Percentiles rank a stretch among this genome's conserved stretches.
These are phyloP conservation scores for Allophyes oxyacanthae DNA, from an alignment of 2,888 invertebrate genomes.

Conservation along the genomic window DNA sequence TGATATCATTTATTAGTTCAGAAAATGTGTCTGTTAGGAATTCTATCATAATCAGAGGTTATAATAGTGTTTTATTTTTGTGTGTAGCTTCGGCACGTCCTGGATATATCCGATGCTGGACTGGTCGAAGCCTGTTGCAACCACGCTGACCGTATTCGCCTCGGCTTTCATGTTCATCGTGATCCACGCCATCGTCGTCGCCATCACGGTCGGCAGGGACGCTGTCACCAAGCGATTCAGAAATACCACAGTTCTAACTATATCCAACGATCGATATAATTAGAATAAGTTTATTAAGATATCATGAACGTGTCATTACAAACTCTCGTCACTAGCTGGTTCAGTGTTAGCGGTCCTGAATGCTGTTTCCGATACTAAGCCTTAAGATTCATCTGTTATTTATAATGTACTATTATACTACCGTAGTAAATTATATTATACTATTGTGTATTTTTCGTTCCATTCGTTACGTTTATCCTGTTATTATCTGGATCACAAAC, in stretches of 20 bases:
- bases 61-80: constrained; percentile 8
- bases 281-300: constrained; percentile 12
- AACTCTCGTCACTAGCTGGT: constrained; percentile 26
- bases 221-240: constrained; percentile 63
- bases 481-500: not conserved
- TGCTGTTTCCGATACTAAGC: constrained; percentile 11
- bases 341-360: constrained; percentile 31
- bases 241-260: constrained; percentile 58
- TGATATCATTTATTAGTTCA: too few species aligned
- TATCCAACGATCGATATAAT: constrained; percentile 57
- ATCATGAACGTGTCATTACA: constrained; percentile 6
- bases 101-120: constrained; percentile 94
- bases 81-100: constrained; percentile 88
- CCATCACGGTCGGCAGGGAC: constrained; percentile 85
- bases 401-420: constrained; percentile 4
- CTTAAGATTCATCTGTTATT: constrained; percentile 14
- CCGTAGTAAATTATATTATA: constrained; percentile 16
- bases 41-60: not conserved
- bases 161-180: constrained; percentile 90
- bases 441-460: not conserved
- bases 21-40: too few species aligned
- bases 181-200: constrained; percentile 90
- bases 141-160: constrained; percentile 88
- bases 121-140: constrained; percentile 91
- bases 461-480: not conserved